Conservation (phyloP, 2,888 invertebrate genomes). For the Uropetala carovei region DNA sequence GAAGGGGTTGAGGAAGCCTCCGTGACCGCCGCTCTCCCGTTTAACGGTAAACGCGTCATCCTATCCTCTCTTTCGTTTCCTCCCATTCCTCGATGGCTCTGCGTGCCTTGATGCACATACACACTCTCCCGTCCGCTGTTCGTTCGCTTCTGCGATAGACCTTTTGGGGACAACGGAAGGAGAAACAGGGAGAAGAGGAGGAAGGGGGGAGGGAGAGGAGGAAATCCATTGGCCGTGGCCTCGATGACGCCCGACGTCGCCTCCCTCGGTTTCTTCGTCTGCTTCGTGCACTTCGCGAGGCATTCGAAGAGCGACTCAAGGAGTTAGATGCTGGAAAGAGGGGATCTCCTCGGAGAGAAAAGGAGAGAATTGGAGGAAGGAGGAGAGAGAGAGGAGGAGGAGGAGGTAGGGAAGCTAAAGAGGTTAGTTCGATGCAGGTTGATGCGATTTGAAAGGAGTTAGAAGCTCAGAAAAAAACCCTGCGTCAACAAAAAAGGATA, state of each 20-base stretch:
- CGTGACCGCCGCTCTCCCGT: background rate
- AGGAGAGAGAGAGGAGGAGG: background rate
- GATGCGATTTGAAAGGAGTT: background rate
- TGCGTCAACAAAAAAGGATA: background rate
- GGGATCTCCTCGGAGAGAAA: background rate
- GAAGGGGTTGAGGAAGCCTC: background rate
- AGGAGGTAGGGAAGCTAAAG: background rate
- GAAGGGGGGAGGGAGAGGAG: background rate
- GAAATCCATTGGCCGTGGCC: conserved; percentile 35
- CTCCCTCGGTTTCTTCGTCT: background rate
- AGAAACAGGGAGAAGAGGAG: background rate
- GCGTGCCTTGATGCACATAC: background rate
- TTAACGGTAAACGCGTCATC: conserved; percentile 23
- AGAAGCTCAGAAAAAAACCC: background rate
- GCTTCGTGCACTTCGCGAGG: background rate
- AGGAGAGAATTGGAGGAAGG: background rate
- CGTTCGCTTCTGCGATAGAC: background rate
- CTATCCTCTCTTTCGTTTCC: background rate
- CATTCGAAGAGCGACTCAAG: background rate
- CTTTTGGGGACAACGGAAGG: background rate
- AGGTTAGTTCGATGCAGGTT: background rate
- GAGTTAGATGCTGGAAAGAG: background rate
- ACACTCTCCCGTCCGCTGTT: background rate
- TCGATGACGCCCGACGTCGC: background rate
- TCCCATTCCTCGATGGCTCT: background rate